These are phyloP conservation scores for Perca flavescens DNA, from an alignment of 2,113 vertebrate genomes.

Conservation along the genomic window DNA sequence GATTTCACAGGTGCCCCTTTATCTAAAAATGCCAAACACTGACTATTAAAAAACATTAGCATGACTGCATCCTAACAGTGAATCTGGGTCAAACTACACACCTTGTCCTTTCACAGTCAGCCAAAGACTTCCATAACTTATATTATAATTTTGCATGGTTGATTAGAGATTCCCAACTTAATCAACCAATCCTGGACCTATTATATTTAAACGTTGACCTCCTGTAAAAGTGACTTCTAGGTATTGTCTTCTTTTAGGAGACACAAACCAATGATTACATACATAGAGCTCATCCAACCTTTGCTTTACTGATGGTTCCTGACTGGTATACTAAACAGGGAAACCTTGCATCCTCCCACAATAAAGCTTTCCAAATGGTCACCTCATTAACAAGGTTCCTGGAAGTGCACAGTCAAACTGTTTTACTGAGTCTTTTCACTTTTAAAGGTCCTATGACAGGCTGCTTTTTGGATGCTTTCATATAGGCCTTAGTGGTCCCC, in stretches of 20 bases:
- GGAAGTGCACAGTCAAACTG: conserved; percentile 43
- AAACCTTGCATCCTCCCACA: conserved; percentile 31
- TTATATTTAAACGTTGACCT: background rate
- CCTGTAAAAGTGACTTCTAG: background rate
- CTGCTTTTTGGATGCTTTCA: no score
- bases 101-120: background rate
- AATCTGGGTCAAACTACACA: no score
- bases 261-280: background rate
- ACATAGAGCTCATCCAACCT: background rate
- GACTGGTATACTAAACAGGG: conserved; percentile 27
- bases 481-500: no score
- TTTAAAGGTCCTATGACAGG: no score
- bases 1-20: no score
- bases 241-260: background rate
- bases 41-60: no score
- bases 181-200: background rate
- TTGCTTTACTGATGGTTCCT: conserved; percentile 18
- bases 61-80: no score
- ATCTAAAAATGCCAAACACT: no score
- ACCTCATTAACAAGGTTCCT: conserved; percentile 63
- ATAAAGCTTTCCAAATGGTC: conserved; percentile 59
- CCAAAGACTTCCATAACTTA: background rate
- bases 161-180: conserved; percentile 3
- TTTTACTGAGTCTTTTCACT: conserved; percentile 53
- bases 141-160: background rate